Conservation (phyloP, 1,140 invertebrate genomes). For the Drosophila obscura region DNA sequence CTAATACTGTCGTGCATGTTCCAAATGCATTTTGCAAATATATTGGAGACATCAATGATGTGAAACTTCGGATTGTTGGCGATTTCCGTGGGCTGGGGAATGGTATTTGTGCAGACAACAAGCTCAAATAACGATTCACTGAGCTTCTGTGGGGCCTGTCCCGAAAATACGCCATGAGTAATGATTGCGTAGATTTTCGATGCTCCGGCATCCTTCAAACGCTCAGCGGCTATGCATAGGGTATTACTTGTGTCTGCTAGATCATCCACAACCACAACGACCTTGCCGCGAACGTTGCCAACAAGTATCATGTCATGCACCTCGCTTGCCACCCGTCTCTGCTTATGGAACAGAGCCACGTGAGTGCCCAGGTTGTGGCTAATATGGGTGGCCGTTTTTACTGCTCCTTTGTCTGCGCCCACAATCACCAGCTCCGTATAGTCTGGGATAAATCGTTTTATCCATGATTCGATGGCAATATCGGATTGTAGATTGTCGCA, state of each 20-base stretch:
- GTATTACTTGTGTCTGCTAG: constrained; percentile 22
- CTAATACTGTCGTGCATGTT: constrained; percentile 8
- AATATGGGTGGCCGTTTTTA: not conserved
- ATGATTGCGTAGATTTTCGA: constrained; percentile 14
- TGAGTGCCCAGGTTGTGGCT: constrained; percentile 1
- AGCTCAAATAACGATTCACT: constrained; percentile 7
- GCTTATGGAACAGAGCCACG: constrained; percentile 23
- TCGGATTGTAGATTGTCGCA: constrained; percentile 19
- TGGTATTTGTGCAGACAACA: constrained; percentile 15
- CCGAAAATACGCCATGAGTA: constrained; percentile 18
- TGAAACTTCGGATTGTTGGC: constrained; percentile 5
- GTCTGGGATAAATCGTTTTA: constrained; percentile 9
- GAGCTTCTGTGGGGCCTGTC: constrained; percentile 1
- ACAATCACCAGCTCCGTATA: constrained; percentile 15
- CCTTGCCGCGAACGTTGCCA: constrained; percentile 16
- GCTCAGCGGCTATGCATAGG: constrained; percentile 13
- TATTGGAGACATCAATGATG: constrained; percentile 9
- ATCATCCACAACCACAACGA: constrained; percentile 23
- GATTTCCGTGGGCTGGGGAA: constrained; percentile 1
- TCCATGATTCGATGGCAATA: constrained; percentile 5
- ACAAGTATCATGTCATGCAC: constrained; percentile 19
- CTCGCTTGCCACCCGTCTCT: not conserved
- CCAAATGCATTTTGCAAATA: constrained; percentile 12
- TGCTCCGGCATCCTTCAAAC: constrained; percentile 5
- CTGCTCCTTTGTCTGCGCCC: constrained; percentile 19